Percentiles rank a stretch among this genome's conserved stretches.
These are phyloP conservation scores for Odontocolon sp. DNA, from an alignment of 2,888 invertebrate species.

Conservation along the genomic window DNA sequence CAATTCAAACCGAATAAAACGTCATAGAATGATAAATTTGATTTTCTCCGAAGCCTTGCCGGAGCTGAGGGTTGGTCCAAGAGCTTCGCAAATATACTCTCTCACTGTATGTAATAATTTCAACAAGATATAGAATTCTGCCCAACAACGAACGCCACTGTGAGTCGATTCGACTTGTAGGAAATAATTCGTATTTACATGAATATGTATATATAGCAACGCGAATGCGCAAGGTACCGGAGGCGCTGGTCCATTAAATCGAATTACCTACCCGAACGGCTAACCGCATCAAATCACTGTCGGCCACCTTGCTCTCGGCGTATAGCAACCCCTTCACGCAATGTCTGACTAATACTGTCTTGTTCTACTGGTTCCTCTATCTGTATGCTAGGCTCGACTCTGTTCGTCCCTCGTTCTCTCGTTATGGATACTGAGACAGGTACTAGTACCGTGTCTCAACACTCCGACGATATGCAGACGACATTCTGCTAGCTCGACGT, in stretches of 20 bases:
- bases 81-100: too few species aligned
- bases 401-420: too few species aligned
- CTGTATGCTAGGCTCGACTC: constrained; percentile 43
- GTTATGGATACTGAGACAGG: constrained; percentile 3
- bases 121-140: constrained; percentile 9
- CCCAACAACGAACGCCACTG: constrained; percentile 60
- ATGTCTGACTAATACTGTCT: constrained; percentile 68
- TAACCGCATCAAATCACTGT: constrained; percentile 78
- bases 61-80: too few species aligned
- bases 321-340: constrained; percentile 47
- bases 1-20: too few species aligned
- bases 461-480: constrained; percentile 15
- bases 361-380: constrained; percentile 45
- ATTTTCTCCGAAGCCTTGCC: too few species aligned
- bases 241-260: constrained; percentile 75
- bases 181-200: constrained; percentile 77
- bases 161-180: constrained; percentile 52
- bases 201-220: constrained; percentile 72
- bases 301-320: constrained; percentile 70
- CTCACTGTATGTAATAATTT: too few species aligned
- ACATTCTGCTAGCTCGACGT: constrained; percentile 27
- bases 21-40: too few species aligned
- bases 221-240: constrained; percentile 60
- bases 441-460: neutral
- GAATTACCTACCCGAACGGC: constrained; percentile 74